A percentile compares a stretch with the other conserved stretches of the same genome.
phyloP scores from a whole-genome alignment of 2,888 invertebrate genomes.

The Synanthedon andrenaeformis region DNA sequence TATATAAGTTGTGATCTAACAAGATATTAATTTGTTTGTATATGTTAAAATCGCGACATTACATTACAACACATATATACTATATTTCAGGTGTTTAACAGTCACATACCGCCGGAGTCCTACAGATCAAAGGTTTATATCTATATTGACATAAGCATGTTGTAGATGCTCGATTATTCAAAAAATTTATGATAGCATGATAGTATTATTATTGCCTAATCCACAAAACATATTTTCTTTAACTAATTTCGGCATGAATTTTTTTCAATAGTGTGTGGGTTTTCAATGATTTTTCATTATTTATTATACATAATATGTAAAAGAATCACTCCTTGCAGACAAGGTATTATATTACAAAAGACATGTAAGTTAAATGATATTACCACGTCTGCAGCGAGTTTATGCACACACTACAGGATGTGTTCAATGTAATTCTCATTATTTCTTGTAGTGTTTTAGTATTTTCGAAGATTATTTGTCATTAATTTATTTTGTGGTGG shows the following conservation, averaged over 20 bases:
- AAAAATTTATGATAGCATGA: not conserved
- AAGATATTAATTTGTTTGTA: not conserved
- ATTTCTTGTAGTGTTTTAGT: no score
- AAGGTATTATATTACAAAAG: not conserved
- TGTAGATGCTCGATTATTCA: constrained; percentile 45
- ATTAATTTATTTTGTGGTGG: no score
- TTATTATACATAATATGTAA: not conserved
- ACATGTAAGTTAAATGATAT: not conserved
- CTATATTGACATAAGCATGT: constrained; percentile 64
- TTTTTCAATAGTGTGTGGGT: no score
- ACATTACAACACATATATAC: constrained; percentile 52
- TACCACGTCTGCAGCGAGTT: no score
- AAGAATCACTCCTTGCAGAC: not conserved
- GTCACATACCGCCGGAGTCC: constrained; percentile 93
- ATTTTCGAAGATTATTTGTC: no score
- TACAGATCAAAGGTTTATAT: constrained; percentile 92
- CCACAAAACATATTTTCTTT: not conserved
- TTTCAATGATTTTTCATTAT: no score
- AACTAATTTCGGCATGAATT: no score
- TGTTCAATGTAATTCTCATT: no score
- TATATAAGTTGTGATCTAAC: no score
- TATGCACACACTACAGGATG: no score
- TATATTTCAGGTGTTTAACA: constrained; percentile 92
- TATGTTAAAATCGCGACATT: constrained; percentile 42
- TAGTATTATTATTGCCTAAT: not conserved